Conservation (phyloP, 2,113 vertebrate species). For the Thamnaconus septentrionalis region DNA sequence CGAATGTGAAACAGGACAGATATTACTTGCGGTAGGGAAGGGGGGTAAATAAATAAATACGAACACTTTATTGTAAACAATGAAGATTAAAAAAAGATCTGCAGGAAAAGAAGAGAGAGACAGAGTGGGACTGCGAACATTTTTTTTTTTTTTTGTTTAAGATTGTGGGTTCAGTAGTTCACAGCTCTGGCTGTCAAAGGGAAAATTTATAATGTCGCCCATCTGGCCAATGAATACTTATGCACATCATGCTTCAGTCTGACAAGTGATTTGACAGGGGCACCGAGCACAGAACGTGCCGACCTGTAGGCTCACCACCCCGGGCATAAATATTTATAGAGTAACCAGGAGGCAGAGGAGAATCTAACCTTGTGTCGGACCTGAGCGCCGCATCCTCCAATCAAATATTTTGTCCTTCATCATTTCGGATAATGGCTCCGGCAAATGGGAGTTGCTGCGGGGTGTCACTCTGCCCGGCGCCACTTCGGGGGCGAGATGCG, state of each 20-base stretch:
- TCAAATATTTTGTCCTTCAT: slow-evolving; percentile 22
- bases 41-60: not conserved
- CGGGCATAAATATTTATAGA: slow-evolving; percentile 67
- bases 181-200: slow-evolving; percentile 28
- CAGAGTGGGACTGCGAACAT: too few relatives aligned
- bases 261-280: slow-evolving; percentile 66
- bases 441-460: not conserved
- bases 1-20: slow-evolving; percentile 22
- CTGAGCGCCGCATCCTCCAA: slow-evolving; percentile 19
- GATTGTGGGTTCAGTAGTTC: slow-evolving; percentile 29
- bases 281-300: slow-evolving; percentile 46
- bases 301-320: slow-evolving; percentile 56
- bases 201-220: slow-evolving; percentile 54
- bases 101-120: slow-evolving; percentile 7
- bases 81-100: slow-evolving; percentile 2
- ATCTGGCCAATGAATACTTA: slow-evolving; percentile 60
- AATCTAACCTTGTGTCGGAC: slow-evolving; percentile 55
- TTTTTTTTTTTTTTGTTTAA: slow-evolving; percentile 14
- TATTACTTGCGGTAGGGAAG: slow-evolving; percentile 11
- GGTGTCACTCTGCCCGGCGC: not conserved
- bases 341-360: slow-evolving; percentile 54
- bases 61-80: not conserved
- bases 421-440: not conserved
- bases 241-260: slow-evolving; percentile 55
- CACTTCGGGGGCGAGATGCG: slow-evolving; percentile 8